Percentiles rank a stretch among this genome's conserved stretches.
Conservation (phyloP, 1,140 invertebrate genomes). For the Bombus picipes region DNA sequence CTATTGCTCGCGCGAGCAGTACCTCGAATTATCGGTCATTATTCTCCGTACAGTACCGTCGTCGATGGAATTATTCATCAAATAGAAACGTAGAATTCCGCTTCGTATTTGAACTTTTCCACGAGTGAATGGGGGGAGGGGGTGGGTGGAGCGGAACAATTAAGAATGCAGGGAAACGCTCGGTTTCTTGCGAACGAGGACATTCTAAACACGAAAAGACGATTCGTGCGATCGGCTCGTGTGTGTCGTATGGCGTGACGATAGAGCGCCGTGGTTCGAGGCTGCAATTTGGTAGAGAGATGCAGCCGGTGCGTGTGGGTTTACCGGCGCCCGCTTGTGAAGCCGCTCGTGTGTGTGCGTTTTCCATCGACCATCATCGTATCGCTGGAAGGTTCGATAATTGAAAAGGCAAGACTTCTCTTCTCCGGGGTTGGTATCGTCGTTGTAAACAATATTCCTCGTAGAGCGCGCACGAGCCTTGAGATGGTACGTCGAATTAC, state of each 20-base stretch:
- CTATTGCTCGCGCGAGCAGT: constrained; percentile 32
- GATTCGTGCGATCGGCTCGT: background rate
- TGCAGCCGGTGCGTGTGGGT: constrained; percentile 62
- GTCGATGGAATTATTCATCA: constrained; percentile 47
- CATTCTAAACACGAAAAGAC: background rate
- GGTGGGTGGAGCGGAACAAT: accelerated
- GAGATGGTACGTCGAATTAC: constrained; percentile 74
- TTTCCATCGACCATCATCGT: constrained; percentile 58
- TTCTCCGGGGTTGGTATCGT: constrained; percentile 16
- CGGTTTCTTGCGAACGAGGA: background rate
- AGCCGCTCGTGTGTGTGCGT: constrained; percentile 16
- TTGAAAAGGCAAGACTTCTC: constrained; percentile 72
- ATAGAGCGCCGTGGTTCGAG: constrained; percentile 15
- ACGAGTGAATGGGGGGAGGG: background rate
- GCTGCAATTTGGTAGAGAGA: constrained; percentile 57
- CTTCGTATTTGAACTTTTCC: background rate
- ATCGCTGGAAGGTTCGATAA: constrained; percentile 70
- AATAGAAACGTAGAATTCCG: background rate
- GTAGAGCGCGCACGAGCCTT: constrained; percentile 63
- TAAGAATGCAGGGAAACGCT: background rate
- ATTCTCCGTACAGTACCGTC: constrained; percentile 12
- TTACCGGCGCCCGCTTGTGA: constrained; percentile 52
- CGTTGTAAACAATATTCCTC: constrained; percentile 72
- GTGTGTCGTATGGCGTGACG: background rate
- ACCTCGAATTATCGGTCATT: constrained; percentile 58